phyloP scores from a whole-genome alignment of 2,888 invertebrate genomes.

The Eupithecia pulchellata region DNA sequence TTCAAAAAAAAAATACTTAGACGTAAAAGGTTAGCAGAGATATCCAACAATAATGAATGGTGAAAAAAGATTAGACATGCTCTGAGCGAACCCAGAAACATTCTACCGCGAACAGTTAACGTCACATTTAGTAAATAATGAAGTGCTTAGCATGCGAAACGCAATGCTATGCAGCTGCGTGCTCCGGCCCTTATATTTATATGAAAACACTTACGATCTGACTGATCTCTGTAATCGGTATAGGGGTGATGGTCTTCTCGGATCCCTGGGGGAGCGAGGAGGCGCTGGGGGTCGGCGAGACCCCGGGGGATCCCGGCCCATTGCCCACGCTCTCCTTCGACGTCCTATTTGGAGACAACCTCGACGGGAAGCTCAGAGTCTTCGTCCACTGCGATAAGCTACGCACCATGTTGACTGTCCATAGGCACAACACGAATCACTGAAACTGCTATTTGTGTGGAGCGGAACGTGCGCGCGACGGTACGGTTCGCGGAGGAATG shows the following conservation, averaged over 20 bases:
- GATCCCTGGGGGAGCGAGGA: conserved; percentile 85
- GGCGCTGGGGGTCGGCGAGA: conserved; percentile 87
- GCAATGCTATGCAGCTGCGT: conserved; percentile 54
- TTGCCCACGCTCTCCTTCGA: conserved; percentile 89
- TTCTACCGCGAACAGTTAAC: conserved; percentile 54
- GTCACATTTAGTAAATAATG: conserved; percentile 59
- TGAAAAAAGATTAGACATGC: conserved; percentile 51
- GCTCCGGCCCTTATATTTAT: conserved; percentile 32
- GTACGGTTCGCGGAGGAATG: conserved; percentile 76
- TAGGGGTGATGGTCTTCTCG: conserved; percentile 83
- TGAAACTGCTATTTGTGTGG: conserved; percentile 58
- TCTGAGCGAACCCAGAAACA: conserved; percentile 46
- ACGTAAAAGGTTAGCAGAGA: conserved; percentile 28
- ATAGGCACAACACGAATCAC: conserved; percentile 80
- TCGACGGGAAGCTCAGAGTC: conserved; percentile 94
- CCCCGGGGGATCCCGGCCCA: conserved; percentile 82
- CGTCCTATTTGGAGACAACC: conserved; percentile 92
- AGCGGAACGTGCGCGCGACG: conserved; percentile 64
- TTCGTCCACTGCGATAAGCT: conserved; percentile 96
- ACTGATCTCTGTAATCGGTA: conserved; percentile 88
- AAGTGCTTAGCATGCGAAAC: conserved; percentile 62
- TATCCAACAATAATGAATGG: conserved; percentile 35
- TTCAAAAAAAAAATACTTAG: conserved; percentile 10
- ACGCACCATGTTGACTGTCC: conserved; percentile 90
- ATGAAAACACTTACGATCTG: conserved; percentile 86